These are phyloP conservation scores for Rhamnusium bicolor DNA, from an alignment of 2,888 invertebrate species.

Conservation along the genomic window DNA sequence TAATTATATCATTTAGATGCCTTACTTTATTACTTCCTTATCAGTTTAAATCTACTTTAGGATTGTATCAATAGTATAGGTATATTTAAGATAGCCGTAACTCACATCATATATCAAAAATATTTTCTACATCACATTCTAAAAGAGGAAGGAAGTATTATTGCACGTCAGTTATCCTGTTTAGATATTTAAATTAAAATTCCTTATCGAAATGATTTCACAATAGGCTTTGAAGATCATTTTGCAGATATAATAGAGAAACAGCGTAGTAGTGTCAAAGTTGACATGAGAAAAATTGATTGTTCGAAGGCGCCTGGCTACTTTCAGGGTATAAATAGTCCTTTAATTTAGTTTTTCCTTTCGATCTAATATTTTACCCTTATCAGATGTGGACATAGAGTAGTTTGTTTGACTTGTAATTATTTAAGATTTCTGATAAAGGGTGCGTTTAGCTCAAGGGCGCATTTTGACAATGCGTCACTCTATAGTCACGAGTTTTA, in stretches of 20 bases:
- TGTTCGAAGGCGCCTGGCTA: conserved; percentile 42
- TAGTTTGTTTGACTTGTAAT: conserved; percentile 63
- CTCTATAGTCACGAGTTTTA: conserved; percentile 62
- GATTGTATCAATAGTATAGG: too few relatives aligned
- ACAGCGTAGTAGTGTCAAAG: conserved; percentile 47
- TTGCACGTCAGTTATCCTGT: conserved; percentile 36
- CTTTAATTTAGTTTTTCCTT: conserved; percentile 64
- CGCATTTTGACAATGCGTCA: conserved; percentile 66
- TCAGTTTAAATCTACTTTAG: too few relatives aligned
- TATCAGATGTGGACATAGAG: conserved; percentile 59
- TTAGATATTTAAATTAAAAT: conserved; percentile 44
- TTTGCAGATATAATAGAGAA: conserved; percentile 45
- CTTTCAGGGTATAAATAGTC: conserved; percentile 54
- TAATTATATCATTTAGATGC: conserved; percentile 48
- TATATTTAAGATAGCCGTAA: background rate
- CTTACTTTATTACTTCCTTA: conserved; percentile 3
- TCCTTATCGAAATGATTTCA: conserved; percentile 42
- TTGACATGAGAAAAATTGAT: conserved; percentile 52
- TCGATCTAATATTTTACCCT: conserved; percentile 60
- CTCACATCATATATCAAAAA: conserved; percentile 3
- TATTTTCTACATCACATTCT: background rate
- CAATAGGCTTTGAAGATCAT: conserved; percentile 42
- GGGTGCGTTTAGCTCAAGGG: conserved; percentile 37
- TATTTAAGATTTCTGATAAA: conserved; percentile 62
- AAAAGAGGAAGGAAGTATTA: conserved; percentile 44